Percentiles rank a stretch among this genome's conserved stretches.
phyloP scores from a whole-genome alignment of 1,140 invertebrate genomes.

The Mesaphorura yosii region DNA sequence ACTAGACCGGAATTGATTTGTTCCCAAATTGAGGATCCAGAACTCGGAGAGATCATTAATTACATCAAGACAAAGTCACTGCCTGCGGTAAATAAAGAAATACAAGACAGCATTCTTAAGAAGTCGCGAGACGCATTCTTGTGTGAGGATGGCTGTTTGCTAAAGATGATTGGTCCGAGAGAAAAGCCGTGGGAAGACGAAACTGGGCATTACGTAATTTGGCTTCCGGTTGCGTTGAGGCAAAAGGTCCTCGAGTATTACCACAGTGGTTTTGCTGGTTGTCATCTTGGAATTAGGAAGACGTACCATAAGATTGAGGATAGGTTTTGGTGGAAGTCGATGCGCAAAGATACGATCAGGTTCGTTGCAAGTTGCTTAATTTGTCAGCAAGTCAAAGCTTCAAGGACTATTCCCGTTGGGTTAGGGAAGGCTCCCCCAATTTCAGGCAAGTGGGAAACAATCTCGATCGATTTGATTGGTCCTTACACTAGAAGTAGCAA shows the following conservation, averaged over 20 bases:
- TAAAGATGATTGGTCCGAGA: neutral
- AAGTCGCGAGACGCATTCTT: neutral
- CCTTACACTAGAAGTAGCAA: constrained; percentile 18
- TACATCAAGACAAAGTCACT: neutral
- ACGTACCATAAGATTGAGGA: neutral
- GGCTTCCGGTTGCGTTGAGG: neutral
- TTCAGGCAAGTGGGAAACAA: constrained; percentile 24
- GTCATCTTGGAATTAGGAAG: constrained; percentile 17
- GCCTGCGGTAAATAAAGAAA: neutral
- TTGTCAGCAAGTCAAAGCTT: constrained; percentile 1
- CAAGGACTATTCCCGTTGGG: neutral
- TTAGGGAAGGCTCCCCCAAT: neutral
- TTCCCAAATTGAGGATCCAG: constrained; percentile 5
- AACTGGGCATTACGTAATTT: neutral
- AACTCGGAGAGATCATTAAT: neutral
- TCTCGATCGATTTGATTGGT: constrained; percentile 29
- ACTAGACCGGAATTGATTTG: neutral
- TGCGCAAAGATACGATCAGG: constrained; percentile 5
- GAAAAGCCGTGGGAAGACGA: constrained; percentile 11
- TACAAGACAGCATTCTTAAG: neutral
- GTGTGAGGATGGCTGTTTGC: neutral
- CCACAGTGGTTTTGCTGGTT: constrained; percentile 3
- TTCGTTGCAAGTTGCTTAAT: constrained; percentile 3
- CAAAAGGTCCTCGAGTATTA: constrained; percentile 1
- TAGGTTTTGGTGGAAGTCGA: constrained; percentile 7